Percentiles rank a stretch among this genome's conserved stretches.
phyloP scores from a whole-genome alignment of 37 sponge, comb jelly and placozoan species.

The Amphimedon queenslandica region DNA sequence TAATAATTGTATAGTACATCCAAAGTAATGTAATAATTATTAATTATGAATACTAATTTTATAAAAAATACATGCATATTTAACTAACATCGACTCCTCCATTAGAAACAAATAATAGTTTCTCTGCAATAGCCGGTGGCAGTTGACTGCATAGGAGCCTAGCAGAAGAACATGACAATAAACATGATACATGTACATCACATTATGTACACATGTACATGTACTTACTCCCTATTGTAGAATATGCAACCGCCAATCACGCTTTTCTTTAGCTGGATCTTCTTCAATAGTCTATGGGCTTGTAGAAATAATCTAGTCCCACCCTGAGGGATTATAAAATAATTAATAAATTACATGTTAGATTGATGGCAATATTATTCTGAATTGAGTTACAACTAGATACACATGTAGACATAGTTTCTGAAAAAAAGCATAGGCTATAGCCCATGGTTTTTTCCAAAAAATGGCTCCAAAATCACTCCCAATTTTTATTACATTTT shows the following conservation, averaged over 20 bases:
- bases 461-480: too few relatives aligned
- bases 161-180: not conserved
- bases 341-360: too few relatives aligned
- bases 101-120: slow-evolving; percentile 30
- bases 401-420: too few relatives aligned
- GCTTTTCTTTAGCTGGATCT: slow-evolving; percentile 33
- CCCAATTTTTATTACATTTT: too few relatives aligned
- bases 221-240: slow-evolving; percentile 47
- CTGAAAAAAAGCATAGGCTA: too few relatives aligned
- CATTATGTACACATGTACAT: slow-evolving; percentile 1
- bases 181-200: not conserved
- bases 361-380: too few relatives aligned
- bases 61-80: not conserved
- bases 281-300: slow-evolving; percentile 36
- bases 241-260: slow-evolving; percentile 38
- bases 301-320: slow-evolving; percentile 10
- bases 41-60: not conserved
- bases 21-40: not conserved
- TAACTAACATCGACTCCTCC: slow-evolving; percentile 13
- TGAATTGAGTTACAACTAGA: too few relatives aligned
- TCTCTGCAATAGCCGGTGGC: slow-evolving; percentile 28
- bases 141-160: slow-evolving; percentile 48
- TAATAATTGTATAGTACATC: not conserved
- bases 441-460: too few relatives aligned
- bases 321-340: too few relatives aligned